phyloP scores from a whole-genome alignment of 53 echinoderm and acorn worm genomes.

The Echinometra lucunter region DNA sequence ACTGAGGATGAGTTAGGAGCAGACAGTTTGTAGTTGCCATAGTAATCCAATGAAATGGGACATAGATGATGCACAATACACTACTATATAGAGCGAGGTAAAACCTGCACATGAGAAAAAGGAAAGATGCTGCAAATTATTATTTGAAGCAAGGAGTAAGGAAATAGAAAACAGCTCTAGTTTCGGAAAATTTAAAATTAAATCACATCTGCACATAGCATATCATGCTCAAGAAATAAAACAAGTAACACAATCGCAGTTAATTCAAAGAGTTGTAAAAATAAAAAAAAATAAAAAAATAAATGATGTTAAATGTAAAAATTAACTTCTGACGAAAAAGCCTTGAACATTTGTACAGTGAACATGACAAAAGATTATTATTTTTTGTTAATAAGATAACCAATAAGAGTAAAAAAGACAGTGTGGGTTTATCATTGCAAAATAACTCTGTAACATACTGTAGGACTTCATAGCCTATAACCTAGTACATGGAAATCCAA shows the following conservation, averaged over 20 bases:
- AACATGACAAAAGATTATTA: no score
- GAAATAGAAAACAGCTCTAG: neutral
- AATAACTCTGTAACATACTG: neutral
- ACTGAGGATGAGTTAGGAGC: neutral
- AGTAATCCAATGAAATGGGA: constrained; percentile 57
- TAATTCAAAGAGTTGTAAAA: no score
- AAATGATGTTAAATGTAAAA: no score
- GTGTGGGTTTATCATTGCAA: neutral
- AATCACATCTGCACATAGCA: neutral
- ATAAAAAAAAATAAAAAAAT: no score
- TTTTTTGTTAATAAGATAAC: neutral
- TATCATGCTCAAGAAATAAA: neutral
- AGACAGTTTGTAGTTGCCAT: constrained; percentile 45
- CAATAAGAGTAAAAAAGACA: neutral
- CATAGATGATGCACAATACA: constrained; percentile 21
- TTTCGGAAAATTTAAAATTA: neutral
- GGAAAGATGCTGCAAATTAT: neutral
- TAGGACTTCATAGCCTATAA: no score
- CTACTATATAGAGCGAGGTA: constrained; percentile 22
- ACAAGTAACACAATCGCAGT: no score
- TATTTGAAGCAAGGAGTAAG: neutral
- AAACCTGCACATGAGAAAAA: constrained; percentile 4
- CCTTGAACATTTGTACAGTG: no score
- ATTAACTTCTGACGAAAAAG: no score
- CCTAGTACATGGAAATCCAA: no score